Percentiles rank a stretch among this genome's conserved stretches.
These are phyloP conservation scores for Cataglyphis rosenhaueri DNA, from an alignment of 2,888 invertebrate genomes.

Conservation along the genomic window DNA sequence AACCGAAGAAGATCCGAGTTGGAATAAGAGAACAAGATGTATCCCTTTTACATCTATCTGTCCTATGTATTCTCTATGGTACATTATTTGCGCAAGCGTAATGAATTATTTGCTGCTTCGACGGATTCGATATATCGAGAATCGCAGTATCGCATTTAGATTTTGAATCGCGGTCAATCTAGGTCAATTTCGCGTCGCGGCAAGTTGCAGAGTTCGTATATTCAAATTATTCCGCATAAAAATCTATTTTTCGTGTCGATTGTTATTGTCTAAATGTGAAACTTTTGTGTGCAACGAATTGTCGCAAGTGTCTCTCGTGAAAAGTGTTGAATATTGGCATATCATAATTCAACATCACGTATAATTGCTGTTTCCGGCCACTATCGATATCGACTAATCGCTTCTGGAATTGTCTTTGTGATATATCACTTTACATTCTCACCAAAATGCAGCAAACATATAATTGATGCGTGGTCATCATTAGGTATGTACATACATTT, in stretches of 20 bases:
- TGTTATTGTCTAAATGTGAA: background rate
- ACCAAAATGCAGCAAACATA: background rate
- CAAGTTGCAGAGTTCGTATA: background rate
- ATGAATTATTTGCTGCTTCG: background rate
- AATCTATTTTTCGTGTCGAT: background rate
- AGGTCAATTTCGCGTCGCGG: background rate
- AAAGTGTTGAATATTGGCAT: background rate
- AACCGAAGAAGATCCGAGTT: background rate
- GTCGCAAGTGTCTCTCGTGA: background rate
- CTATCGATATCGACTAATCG: background rate
- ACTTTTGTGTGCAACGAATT: background rate
- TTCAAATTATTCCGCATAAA: background rate
- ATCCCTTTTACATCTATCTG: too few relatives aligned
- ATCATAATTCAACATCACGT: background rate
- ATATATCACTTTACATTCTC: background rate
- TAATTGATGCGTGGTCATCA: background rate
- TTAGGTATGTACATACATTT: conserved; percentile 7
- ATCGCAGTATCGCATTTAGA: background rate
- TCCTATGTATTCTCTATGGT: too few relatives aligned
- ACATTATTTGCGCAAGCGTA: background rate
- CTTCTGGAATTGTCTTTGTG: background rate
- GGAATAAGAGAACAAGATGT: too few relatives aligned
- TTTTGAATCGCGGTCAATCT: background rate
- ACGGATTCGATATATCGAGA: conserved; percentile 14
- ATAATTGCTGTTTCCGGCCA: too few relatives aligned